phyloP scores from a whole-genome alignment of 92 coral and sea anemone species.

The Bergia puertoricense region DNA sequence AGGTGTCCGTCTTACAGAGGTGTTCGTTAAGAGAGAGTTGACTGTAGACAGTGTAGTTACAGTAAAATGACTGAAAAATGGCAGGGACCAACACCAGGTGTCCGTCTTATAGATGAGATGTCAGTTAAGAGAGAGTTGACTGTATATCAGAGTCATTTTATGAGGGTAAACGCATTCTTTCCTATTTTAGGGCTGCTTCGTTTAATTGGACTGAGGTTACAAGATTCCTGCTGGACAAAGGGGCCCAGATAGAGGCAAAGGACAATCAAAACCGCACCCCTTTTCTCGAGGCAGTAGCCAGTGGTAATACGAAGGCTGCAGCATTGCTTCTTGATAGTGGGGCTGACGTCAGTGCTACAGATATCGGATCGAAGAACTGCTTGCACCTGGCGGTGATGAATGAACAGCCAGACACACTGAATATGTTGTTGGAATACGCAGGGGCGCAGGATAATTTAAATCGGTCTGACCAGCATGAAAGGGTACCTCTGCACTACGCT shows the following conservation, averaged over 20 bases:
- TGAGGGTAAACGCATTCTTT: too few relatives aligned
- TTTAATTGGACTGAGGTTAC: constrained; percentile 53
- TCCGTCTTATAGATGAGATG: constrained; percentile 47
- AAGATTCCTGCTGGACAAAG: constrained; percentile 57
- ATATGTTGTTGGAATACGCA: constrained; percentile 47
- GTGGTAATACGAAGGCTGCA: constrained; percentile 44
- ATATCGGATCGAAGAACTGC: constrained; percentile 54
- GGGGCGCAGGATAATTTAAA: constrained; percentile 38
- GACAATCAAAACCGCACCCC: constrained; percentile 61
- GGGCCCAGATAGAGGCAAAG: constrained; percentile 57
- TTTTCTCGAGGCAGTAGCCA: constrained; percentile 69
- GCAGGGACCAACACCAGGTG: constrained; percentile 60
- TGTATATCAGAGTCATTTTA: background rate
- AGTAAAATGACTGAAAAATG: constrained; percentile 34
- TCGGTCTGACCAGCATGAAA: constrained; percentile 57
- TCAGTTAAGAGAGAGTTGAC: too few relatives aligned
- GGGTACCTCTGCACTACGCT: constrained; percentile 75
- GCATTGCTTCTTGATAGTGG: constrained; percentile 47
- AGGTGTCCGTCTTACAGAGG: too few relatives aligned
- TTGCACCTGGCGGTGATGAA: constrained; percentile 71
- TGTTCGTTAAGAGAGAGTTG: too few relatives aligned
- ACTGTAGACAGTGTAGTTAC: too few relatives aligned
- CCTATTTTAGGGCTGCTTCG: constrained; percentile 10
- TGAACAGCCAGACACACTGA: constrained; percentile 50
- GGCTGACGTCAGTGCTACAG: constrained; percentile 56